Evolutionary conservation across 2,888 invertebrate genomes (phyloP).

Genomic region (Ganaspis brasiliensis): DNA sequence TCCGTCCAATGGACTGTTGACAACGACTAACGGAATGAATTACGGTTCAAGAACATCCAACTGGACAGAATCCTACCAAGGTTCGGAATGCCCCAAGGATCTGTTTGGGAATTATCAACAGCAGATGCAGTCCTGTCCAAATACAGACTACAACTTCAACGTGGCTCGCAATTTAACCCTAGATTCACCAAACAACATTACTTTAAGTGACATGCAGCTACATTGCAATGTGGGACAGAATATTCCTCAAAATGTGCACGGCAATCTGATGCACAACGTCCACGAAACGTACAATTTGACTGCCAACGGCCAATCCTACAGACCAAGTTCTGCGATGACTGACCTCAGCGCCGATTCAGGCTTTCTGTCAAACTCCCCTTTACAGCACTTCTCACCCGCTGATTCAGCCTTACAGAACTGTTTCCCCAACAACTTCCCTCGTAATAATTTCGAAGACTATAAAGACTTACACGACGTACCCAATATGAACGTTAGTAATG

Average conservation of each 20-base stretch:
- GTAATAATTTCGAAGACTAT: conserved; percentile 71
- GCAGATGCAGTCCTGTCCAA: conserved; percentile 60
- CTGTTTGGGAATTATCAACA: conserved; percentile 74
- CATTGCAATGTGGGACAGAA: conserved; percentile 65
- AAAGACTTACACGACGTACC: conserved; percentile 72
- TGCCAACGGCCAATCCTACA: conserved; percentile 66
- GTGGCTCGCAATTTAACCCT: conserved; percentile 64
- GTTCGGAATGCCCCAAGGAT: conserved; percentile 69
- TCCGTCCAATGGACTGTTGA: conserved; percentile 70
- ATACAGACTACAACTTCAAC: conserved; percentile 75
- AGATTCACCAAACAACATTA: conserved; percentile 65
- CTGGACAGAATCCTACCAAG: conserved; percentile 69
- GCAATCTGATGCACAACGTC: conserved; percentile 68
- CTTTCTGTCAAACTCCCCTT: conserved; percentile 74
- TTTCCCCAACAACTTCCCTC: conserved; percentile 69
- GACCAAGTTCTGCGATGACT: conserved; percentile 75
- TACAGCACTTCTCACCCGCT: conserved; percentile 77
- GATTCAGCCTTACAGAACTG: conserved; percentile 73
- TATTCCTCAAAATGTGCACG: conserved; percentile 64
- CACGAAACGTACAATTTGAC: conserved; percentile 73
- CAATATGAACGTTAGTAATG: conserved; percentile 65
- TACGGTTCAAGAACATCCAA: conserved; percentile 63
- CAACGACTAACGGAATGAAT: conserved; percentile 64
- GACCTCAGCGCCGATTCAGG: conserved; percentile 75
- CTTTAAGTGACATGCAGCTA: conserved; percentile 66